These are phyloP conservation scores for Cheilosia urbana DNA, from an alignment of 2,888 invertebrate species.

Conservation along the genomic window DNA sequence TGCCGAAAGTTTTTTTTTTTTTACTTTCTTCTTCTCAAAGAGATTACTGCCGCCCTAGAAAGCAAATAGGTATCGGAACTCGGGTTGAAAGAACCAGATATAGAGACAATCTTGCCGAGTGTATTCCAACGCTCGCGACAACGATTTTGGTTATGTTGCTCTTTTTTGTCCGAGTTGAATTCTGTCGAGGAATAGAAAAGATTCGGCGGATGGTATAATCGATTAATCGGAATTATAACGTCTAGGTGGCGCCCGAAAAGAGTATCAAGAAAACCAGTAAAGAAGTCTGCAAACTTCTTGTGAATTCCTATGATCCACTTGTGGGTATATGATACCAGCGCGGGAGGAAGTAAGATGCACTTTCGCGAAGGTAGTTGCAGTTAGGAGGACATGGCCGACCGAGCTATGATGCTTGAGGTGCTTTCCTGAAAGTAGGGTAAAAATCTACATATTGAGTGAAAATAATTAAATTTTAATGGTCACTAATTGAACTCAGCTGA, in stretches of 20 bases:
- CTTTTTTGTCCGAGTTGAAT: slow-evolving; percentile 23
- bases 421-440: too few relatives aligned
- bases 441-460: too few relatives aligned
- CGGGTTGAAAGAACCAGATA: slow-evolving; percentile 43
- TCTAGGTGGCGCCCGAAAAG: slow-evolving; percentile 88
- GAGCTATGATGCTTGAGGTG: not conserved
- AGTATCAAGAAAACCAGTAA: slow-evolving; percentile 53
- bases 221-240: slow-evolving; percentile 92
- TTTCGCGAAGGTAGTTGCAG: slow-evolving; percentile 30
- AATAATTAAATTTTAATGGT: too few relatives aligned
- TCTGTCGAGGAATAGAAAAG: slow-evolving; percentile 81
- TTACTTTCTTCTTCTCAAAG: not conserved
- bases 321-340: not conserved
- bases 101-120: slow-evolving; percentile 55
- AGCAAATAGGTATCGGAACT: slow-evolving; percentile 63
- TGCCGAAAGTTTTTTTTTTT: slow-evolving; percentile 50
- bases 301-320: slow-evolving; percentile 26
- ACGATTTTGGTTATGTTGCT: slow-evolving; percentile 33
- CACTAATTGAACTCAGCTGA: too few relatives aligned
- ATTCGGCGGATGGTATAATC: slow-evolving; percentile 88
- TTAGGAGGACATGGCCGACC: not conserved
- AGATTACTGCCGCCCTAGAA: slow-evolving; percentile 68
- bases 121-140: slow-evolving; percentile 37
- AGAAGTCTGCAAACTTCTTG: slow-evolving; percentile 60
- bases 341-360: slow-evolving; percentile 20